Evolutionary conservation across 2,888 invertebrate species (phyloP).

Genomic region (Caenorhabditis sp.): DNA sequence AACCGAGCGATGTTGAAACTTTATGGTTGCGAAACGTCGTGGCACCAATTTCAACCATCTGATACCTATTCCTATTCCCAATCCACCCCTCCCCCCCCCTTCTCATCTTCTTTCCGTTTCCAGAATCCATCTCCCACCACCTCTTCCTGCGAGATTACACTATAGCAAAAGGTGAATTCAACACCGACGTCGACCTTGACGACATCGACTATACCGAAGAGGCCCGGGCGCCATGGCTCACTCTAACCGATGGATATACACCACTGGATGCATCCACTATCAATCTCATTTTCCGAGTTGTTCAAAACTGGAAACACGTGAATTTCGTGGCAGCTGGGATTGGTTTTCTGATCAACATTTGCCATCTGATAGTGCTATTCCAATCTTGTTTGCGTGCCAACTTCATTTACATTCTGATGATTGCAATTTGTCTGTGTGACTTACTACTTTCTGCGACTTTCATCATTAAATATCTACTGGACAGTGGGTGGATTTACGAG

Average conservation of each 20-base stretch:
- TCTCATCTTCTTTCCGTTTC: too few relatives aligned
- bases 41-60: too few relatives aligned
- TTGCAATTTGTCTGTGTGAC: conserved; percentile 3
- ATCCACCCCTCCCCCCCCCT: too few relatives aligned
- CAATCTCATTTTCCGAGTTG: too few relatives aligned
- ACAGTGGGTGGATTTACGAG: neutral
- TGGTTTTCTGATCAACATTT: conserved; percentile 3
- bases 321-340: neutral
- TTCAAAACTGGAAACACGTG: neutral
- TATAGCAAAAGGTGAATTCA: too few relatives aligned
- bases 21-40: too few relatives aligned
- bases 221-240: neutral
- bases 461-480: neutral
- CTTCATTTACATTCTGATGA: conserved; percentile 8
- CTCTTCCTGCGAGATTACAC: neutral
- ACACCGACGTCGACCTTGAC: neutral
- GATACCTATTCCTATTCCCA: too few relatives aligned
- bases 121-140: neutral
- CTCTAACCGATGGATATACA: neutral
- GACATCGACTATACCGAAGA: neutral
- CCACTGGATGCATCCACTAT: too few relatives aligned
- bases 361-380: neutral
- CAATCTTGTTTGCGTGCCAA: neutral
- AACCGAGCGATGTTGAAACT: too few relatives aligned
- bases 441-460: neutral